Conservation (phyloP, 1,140 invertebrate genomes). For the Steinernema khuongi region DNA sequence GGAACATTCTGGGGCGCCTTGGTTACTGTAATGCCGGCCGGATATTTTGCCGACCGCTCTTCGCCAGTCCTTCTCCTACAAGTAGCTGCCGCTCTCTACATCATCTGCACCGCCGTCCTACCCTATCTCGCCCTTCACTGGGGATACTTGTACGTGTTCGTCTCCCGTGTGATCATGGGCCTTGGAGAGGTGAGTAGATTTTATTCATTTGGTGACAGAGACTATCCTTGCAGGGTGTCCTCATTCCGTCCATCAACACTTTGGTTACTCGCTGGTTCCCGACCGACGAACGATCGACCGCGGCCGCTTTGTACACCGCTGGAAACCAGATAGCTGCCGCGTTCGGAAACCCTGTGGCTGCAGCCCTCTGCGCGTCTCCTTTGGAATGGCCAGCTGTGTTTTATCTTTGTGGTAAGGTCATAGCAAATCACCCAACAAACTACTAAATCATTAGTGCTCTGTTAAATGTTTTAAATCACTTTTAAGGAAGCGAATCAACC, state of each 20-base stretch:
- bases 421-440: background rate
- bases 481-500: background rate
- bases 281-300: conserved; percentile 41
- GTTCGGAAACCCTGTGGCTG: conserved; percentile 32
- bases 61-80: conserved; percentile 32
- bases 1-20: conserved; percentile 43
- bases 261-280: conserved; percentile 44
- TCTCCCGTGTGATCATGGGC: conserved; percentile 38
- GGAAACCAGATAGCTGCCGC: conserved; percentile 42
- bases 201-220: background rate
- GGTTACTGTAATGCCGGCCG: conserved; percentile 35
- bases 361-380: conserved; percentile 35
- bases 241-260: conserved; percentile 44
- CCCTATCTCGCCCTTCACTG: conserved; percentile 36
- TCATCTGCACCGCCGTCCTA: conserved; percentile 28
- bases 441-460: no score
- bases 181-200: conserved; percentile 30
- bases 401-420: conserved; percentile 38
- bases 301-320: conserved; percentile 41
- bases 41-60: conserved; percentile 33
- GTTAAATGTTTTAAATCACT: conserved; percentile 15
- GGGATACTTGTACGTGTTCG: conserved; percentile 33
- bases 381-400: conserved; percentile 46
- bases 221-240: conserved; percentile 35
- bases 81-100: conserved; percentile 32